Evolutionary conservation across 2,797 vertebrate species (phyloP), one percentile per base, ranked within the genome.

Genomic region (Oophaga sylvatica): DNA sequence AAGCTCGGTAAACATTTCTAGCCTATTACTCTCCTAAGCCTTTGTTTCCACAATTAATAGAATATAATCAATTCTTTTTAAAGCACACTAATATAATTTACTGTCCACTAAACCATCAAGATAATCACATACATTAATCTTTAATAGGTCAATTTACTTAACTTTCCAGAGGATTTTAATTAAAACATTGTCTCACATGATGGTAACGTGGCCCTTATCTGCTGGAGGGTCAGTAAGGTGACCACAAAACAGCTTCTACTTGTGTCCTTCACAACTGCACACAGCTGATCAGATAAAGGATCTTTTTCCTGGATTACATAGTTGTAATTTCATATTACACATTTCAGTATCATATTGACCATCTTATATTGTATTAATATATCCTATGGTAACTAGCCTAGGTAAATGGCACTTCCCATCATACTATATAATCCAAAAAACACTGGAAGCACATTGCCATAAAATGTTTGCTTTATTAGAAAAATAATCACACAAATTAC

Each of bases 81-180:
- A 92, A 90, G 88, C 82, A 89, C 91, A 86, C 80, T 88, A 71
- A 89, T 90, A 90, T 88, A 91, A 92, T 92, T 93, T 93, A 91
- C 89, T 87, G 78, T 56, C 83, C 91, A 89, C 65, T 90, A 90
- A 92, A 90, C 88, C 85, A 92, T 92, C 92, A 93, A 90, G 90
- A 78, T 89, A 91, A 92, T 92, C 92, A 90, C 87, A 91, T 87
- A 31, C 91, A 92, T 93, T 93, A 93, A 93, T 93, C 92, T 92
- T 92, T 93, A 92, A 92, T 92, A 92, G 0, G 83, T 83, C 83
- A 90, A 91, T 91, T 91, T 90, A 91, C 88, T 92, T 90, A 91
- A 91, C 92, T 90, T 91, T 90, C 90, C 89, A 92, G 91, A 92
- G 92, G 92, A 88, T 91, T 93, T 93, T 93, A 93, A 93, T 93